Base-by-base conservation (phyloP, 2,888 invertebrate genomes). In the Malacosoma neustria region DNA sequence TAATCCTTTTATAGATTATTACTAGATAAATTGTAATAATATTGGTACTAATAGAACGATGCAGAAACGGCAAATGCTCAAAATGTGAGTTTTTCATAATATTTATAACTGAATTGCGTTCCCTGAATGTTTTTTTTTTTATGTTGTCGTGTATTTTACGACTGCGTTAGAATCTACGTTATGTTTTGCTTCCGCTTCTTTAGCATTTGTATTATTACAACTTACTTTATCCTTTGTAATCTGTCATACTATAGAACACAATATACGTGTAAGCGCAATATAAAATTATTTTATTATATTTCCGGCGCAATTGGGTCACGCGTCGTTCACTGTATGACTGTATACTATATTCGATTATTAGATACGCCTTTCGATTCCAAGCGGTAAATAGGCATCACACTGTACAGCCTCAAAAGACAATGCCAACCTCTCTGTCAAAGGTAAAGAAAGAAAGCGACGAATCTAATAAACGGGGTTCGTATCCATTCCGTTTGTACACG, bases 361-460 rank as follows among this genome's bases (percentile, higher is more conserved):
- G 51, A 56, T 49, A 45, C 48, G 46, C 46, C 57, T 57, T 54
- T 51, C 51, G 54, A 57, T 64, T 55, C 54, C 46, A 41, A 59
- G 56, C 60, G 50, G 56, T 66, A 66, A 69, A 62, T 66, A 67
- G 56, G 65, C 69, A 66, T 68, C 63, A 69, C 71, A 68, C 65
- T 61, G 62, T 61, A 61, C 63, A 59, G 59, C 59, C 63, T 68
- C 69, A 70, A 73, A 76, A 79, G 77, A 75, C 77, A 80, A 77
- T 73, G 69, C 64, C 61, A 69, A 65, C 71, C 68, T 72, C 63
- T 64, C 68, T 59, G 75, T 73, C 75, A 76, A 74, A 81, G 74
- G 80, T 80, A 76, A 75, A 75, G 72, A 79, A 80, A 73, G 72
- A 77, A 80, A 73, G 67, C 70, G 70, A 67, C 75, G 75, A 80